phyloP scores from a whole-genome alignment of 2,888 invertebrate species.

The Mellilla xanthometata region DNA sequence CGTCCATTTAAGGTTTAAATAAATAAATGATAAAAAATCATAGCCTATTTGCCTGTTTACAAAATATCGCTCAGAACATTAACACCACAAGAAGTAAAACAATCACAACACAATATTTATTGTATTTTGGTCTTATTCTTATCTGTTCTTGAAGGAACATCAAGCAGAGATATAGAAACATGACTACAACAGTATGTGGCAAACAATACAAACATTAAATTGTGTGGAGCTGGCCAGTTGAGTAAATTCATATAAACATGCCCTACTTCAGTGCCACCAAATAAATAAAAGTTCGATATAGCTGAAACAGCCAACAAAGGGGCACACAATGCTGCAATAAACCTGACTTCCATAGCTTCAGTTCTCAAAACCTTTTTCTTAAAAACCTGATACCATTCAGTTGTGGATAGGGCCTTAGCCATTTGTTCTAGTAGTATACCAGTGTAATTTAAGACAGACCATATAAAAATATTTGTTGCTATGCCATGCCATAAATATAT shows the following conservation, averaged over 20 bases:
- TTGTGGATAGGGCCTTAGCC: constrained; percentile 74
- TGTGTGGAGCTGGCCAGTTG: constrained; percentile 55
- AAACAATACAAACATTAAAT: constrained; percentile 51
- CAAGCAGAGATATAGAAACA: constrained; percentile 67
- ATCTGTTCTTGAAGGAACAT: constrained; percentile 63
- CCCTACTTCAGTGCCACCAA: constrained; percentile 89
- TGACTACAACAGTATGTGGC: constrained; percentile 72
- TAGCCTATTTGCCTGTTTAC: not conserved
- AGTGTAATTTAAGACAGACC: constrained; percentile 93
- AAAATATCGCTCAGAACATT: no score
- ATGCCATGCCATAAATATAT: constrained; percentile 96
- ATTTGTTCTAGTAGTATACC: constrained; percentile 89
- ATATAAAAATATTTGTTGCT: constrained; percentile 88
- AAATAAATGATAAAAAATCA: no score
- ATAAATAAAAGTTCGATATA: constrained; percentile 94
- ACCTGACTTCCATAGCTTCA: constrained; percentile 78
- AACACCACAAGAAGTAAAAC: no score
- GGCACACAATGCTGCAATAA: constrained; percentile 86
- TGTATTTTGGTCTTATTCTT: no score
- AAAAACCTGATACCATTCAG: constrained; percentile 68
- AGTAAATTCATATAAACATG: constrained; percentile 86
- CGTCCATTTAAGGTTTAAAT: no score
- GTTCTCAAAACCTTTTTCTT: constrained; percentile 60
- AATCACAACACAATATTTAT: no score
- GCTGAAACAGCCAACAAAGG: constrained; percentile 91